phyloP scores from a whole-genome alignment of 1,140 invertebrate genomes.

The Oedothorax gibbosus region DNA sequence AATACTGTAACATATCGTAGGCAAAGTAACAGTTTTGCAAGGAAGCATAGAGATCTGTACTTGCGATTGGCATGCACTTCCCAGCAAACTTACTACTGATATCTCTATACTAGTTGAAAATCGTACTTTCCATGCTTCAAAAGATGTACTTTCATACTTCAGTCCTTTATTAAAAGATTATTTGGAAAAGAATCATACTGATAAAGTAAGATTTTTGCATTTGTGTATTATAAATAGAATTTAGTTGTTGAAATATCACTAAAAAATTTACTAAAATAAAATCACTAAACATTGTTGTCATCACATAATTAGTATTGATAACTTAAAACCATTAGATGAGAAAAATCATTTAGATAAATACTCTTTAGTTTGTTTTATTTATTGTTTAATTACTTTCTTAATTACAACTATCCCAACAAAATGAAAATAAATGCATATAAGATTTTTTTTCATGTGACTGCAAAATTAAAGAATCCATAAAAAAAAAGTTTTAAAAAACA shows the following conservation, averaged over 20 bases:
- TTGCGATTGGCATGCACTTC: neutral
- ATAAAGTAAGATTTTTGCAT: neutral
- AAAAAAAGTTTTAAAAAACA: no score
- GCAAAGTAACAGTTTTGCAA: no score
- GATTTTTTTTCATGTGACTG: no score
- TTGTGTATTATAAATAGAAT: no score
- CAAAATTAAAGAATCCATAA: no score
- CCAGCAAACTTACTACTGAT: slow-evolving; percentile 3
- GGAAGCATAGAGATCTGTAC: no score
- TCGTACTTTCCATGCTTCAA: slow-evolving; percentile 5
- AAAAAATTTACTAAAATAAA: neutral
- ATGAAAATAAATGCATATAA: no score
- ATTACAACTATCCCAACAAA: no score
- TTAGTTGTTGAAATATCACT: neutral
- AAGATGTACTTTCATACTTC: neutral
- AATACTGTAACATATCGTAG: no score
- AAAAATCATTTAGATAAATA: neutral
- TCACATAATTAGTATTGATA: neutral
- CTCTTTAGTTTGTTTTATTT: neutral
- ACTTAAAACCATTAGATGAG: neutral
- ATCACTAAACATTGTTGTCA: no score
- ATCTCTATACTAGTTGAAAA: slow-evolving; percentile 5
- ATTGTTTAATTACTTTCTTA: no score
- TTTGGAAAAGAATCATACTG: neutral
- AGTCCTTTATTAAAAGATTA: neutral